Percentiles rank a stretch among this genome's conserved stretches.
These are phyloP conservation scores for Pseudeuparius sepicola DNA, from an alignment of 2,888 invertebrate species.

Conservation along the genomic window DNA sequence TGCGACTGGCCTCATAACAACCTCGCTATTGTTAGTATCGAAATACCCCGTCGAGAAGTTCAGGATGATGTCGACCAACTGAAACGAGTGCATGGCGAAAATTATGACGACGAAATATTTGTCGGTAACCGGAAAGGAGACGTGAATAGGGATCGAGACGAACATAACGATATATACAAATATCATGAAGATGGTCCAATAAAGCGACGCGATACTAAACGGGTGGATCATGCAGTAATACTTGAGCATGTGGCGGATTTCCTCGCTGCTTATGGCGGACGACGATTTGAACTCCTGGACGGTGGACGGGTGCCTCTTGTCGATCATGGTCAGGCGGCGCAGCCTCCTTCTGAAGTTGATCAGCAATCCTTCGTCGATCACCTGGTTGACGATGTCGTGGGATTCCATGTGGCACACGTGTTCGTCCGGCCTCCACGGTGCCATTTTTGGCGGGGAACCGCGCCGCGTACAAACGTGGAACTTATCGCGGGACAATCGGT, in stretches of 20 bases:
- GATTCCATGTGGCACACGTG: constrained; percentile 5
- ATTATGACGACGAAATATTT: background rate
- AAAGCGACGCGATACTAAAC: constrained; percentile 20
- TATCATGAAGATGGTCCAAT: constrained; percentile 17
- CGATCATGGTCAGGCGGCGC: constrained; percentile 14
- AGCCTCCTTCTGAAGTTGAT: constrained; percentile 19
- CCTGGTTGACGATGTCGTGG: constrained; percentile 4
- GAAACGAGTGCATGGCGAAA: constrained; percentile 13
- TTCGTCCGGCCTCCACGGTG: background rate
- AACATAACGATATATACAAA: constrained; percentile 16
- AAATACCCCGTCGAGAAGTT: constrained; percentile 23
- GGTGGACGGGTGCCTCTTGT: constrained; percentile 14
- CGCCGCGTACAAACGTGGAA: too few species aligned
- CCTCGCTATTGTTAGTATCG: constrained; percentile 15
- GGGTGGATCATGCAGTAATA: constrained; percentile 24
- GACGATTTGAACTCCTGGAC: constrained; percentile 20
- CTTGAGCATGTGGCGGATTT: constrained; percentile 20
- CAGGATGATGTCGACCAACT: constrained; percentile 18
- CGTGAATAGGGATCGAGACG: constrained; percentile 16
- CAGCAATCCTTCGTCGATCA: constrained; percentile 19
- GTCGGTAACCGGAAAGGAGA: constrained; percentile 1
- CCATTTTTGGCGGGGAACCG: too few species aligned
- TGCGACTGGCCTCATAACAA: constrained; percentile 12
- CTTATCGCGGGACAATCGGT: too few species aligned
- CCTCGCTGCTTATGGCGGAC: constrained; percentile 19